Evolutionary conservation across 2,888 invertebrate genomes (phyloP).

Genomic region (Dermolepida albohirtum): DNA sequence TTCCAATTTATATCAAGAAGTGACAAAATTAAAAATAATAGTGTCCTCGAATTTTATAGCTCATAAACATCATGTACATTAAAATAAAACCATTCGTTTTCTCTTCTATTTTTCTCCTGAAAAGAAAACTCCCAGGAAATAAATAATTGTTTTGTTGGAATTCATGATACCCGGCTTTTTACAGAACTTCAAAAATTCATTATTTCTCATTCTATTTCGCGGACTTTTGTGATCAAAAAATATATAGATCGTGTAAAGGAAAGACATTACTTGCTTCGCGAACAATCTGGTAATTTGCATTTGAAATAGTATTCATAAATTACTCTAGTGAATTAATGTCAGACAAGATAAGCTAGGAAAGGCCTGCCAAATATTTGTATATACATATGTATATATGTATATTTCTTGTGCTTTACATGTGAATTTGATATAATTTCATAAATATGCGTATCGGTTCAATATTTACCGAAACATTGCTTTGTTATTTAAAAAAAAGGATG

Average conservation of each 20-base stretch:
- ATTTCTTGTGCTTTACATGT: not conserved
- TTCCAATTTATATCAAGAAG: not conserved
- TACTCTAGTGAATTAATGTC: constrained; percentile 14
- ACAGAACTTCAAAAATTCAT: constrained; percentile 6
- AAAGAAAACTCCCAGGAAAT: not conserved
- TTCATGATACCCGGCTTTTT: not conserved
- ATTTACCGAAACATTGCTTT: too few species aligned
- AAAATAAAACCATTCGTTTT: constrained; percentile 6
- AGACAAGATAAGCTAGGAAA: constrained; percentile 7
- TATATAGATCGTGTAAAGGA: too few species aligned
- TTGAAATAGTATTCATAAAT: constrained; percentile 9
- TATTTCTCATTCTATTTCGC: not conserved
- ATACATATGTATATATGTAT: not conserved
- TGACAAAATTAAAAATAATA: constrained; percentile 10
- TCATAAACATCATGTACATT: not conserved
- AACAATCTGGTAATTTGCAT: constrained; percentile 21
- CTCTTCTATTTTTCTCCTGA: not conserved
- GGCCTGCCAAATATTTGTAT: not conserved
- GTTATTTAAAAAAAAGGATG: too few species aligned
- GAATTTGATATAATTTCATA: too few species aligned
- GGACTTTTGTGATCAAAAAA: too few species aligned
- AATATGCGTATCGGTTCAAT: too few species aligned
- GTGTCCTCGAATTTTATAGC: constrained; percentile 3
- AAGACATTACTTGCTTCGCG: not conserved
- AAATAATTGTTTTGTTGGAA: too few species aligned